A percentile compares a stretch with the other conserved stretches of the same genome.
Conservation (phyloP, 2,113 vertebrate species). For the Dolichallabes microphthalmus region DNA sequence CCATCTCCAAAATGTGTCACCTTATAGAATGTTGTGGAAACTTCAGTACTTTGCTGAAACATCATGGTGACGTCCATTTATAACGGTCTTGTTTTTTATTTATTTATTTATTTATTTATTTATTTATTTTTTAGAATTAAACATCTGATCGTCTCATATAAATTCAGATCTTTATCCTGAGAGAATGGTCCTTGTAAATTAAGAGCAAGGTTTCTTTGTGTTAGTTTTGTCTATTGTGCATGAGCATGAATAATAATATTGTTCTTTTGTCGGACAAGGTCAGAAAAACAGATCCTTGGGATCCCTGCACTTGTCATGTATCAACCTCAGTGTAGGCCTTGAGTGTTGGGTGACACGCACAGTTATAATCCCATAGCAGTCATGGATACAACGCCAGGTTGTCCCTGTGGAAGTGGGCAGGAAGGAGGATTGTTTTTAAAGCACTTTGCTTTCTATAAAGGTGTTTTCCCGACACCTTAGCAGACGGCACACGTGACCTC, state of each 20-base stretch:
- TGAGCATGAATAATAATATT: conserved; percentile 30
- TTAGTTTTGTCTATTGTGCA: conserved; percentile 36
- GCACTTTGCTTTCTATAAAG: conserved; percentile 18
- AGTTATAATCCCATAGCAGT: not conserved
- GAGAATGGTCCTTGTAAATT: not conserved
- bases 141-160: not conserved
- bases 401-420: conserved; percentile 34
- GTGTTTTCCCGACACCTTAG: conserved; percentile 49
- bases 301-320: conserved; percentile 40
- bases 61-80: not conserved
- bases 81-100: not conserved
- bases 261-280: conserved; percentile 26
- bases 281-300: conserved; percentile 46
- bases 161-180: not conserved
- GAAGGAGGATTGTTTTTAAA: conserved; percentile 40
- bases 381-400: conserved; percentile 8
- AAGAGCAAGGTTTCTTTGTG: conserved; percentile 36
- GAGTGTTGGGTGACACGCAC: not conserved
- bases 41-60: too few relatives aligned
- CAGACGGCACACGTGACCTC: conserved; percentile 32
- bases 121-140: too few relatives aligned
- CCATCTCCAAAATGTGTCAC: not conserved
- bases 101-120: too few relatives aligned
- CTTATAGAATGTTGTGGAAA: not conserved
- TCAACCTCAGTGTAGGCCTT: conserved; percentile 32